Evolutionary conservation across 2,797 vertebrate genomes (phyloP).

Genomic region (Sebastes itinus): DNA sequence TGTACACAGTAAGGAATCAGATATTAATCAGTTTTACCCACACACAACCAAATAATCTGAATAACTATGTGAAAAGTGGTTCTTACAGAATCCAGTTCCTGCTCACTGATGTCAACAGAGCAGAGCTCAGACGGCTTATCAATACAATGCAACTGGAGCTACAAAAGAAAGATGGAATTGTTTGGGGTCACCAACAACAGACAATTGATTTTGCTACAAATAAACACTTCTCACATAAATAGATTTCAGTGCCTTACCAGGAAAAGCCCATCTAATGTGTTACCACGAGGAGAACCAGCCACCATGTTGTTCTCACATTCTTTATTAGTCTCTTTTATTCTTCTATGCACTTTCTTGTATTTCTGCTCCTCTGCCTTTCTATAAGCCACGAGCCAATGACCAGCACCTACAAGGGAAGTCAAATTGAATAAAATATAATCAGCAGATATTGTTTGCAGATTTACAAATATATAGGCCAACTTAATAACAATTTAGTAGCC

Average conservation of each 20-base stretch:
- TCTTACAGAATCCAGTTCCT: constrained; percentile 72
- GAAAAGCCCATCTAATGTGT: constrained; percentile 65
- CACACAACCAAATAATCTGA: background rate
- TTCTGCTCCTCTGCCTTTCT: constrained; percentile 56
- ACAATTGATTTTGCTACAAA: background rate
- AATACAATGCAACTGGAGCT: constrained; percentile 75
- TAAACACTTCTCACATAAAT: background rate
- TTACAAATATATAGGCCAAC: background rate
- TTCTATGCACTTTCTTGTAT: constrained; percentile 21
- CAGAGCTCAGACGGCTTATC: constrained; percentile 77
- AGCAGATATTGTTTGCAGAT: background rate
- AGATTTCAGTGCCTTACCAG: constrained; percentile 65
- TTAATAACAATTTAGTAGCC: background rate
- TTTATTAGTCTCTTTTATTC: constrained; percentile 10
- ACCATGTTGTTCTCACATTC: background rate
- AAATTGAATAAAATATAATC: background rate
- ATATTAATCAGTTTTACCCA: background rate
- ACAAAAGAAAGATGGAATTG: background rate
- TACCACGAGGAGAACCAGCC: background rate
- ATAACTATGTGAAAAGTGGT: background rate
- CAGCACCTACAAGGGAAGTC: constrained; percentile 51
- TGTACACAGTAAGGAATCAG: constrained; percentile 28
- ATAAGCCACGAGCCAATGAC: constrained; percentile 73
- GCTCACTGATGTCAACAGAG: constrained; percentile 74
- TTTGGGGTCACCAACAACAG: background rate